These are phyloP conservation scores for Myripristis murdjan DNA, from an alignment of 2,797 vertebrate genomes.

Conservation along the genomic window DNA sequence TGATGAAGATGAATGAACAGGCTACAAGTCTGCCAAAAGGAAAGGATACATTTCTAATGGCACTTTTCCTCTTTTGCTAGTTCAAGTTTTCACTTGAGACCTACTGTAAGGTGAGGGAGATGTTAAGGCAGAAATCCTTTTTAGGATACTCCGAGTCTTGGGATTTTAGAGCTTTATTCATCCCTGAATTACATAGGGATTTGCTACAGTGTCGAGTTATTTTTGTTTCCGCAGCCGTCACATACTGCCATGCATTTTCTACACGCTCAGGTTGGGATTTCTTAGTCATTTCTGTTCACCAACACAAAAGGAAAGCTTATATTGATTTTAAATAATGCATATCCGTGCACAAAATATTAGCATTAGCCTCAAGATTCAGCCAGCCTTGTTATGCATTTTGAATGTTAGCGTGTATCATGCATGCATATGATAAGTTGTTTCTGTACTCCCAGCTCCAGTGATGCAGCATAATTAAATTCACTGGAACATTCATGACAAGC, in stretches of 20 bases:
- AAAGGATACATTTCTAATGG: slow-evolving; percentile 11
- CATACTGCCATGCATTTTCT: slow-evolving; percentile 8
- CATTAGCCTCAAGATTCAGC: slow-evolving; percentile 34
- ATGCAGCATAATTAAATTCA: slow-evolving; percentile 65
- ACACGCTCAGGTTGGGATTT: slow-evolving; percentile 18
- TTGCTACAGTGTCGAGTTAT: background rate
- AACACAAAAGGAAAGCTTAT: slow-evolving; percentile 35
- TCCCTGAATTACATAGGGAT: background rate
- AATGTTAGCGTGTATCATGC: slow-evolving; percentile 46
- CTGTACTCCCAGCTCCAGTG: slow-evolving; percentile 48
- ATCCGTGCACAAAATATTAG: slow-evolving; percentile 45
- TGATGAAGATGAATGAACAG: background rate
- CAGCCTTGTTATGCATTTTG: slow-evolving; percentile 23
- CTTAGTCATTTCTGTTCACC: slow-evolving; percentile 15
- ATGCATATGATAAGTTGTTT: slow-evolving; percentile 33
- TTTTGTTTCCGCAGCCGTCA: slow-evolving; percentile 13
- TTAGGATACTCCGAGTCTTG: background rate
- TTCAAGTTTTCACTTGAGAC: background rate
- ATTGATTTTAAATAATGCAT: slow-evolving; percentile 51
- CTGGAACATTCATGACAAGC: slow-evolving; percentile 44
- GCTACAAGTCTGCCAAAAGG: slow-evolving; percentile 8
- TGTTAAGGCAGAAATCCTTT: background rate
- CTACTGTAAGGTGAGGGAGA: background rate
- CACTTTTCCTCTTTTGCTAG: background rate
- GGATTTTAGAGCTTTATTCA: background rate